phyloP scores from a whole-genome alignment of 37 sponge, comb jelly and placozoan species.

The Aplysina aerophoba region DNA sequence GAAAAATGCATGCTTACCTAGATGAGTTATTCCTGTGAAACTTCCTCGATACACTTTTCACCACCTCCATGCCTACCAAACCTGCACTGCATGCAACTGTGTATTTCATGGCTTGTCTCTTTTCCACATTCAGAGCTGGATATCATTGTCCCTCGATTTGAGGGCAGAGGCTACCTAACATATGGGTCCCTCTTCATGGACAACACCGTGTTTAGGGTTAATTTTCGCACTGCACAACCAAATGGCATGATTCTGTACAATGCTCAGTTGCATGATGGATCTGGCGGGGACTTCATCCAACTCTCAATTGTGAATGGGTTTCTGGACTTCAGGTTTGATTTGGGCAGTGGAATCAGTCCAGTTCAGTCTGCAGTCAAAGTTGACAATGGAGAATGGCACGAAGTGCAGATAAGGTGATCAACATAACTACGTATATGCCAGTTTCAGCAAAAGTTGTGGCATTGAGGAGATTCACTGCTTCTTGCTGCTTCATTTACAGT shows the following conservation, averaged over 20 bases:
- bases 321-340: background rate
- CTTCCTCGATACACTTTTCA: too few species aligned
- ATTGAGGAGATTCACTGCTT: background rate
- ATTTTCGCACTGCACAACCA: constrained; percentile 24
- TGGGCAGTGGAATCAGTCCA: background rate
- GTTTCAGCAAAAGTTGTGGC: too few species aligned
- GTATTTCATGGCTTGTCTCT: too few species aligned
- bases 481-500: background rate
- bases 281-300: constrained; percentile 36
- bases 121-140: constrained; percentile 27
- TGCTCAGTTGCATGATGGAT: background rate
- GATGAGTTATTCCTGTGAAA: too few species aligned
- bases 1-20: too few species aligned
- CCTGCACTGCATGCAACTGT: too few species aligned
- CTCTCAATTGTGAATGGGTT: constrained; percentile 30
- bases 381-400: constrained; percentile 59
- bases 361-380: background rate
- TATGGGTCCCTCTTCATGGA: background rate
- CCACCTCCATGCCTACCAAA: too few species aligned
- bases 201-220: constrained; percentile 19
- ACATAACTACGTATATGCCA: too few species aligned
- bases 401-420: background rate
- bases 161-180: constrained; percentile 37
- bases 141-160: constrained; percentile 47
- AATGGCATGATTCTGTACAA: constrained; percentile 46